Percentiles rank a stretch among this genome's conserved stretches.
Evolutionary conservation across 2,888 invertebrate species (phyloP).

Genomic region (Diadromus collaris): DNA sequence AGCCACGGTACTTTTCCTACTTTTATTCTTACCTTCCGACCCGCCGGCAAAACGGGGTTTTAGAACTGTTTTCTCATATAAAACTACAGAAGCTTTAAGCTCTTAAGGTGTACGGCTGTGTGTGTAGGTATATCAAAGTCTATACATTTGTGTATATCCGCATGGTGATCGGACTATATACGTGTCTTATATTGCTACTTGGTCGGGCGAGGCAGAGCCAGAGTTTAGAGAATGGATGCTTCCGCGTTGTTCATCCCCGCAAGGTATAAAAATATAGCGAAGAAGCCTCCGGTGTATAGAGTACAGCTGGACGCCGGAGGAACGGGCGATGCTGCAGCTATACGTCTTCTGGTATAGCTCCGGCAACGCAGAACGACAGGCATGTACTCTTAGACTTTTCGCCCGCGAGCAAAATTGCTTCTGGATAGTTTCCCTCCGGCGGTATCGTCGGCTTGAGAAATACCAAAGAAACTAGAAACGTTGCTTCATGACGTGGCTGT

Average conservation of each 20-base stretch:
- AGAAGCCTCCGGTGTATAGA: conserved; percentile 28
- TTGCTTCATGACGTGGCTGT: conserved; percentile 3
- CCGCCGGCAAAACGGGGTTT: conserved; percentile 47
- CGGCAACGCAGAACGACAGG: conserved; percentile 71
- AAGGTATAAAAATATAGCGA: conserved; percentile 71
- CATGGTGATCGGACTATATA: conserved; percentile 49
- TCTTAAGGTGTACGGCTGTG: conserved; percentile 36
- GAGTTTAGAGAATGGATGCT: conserved; percentile 52
- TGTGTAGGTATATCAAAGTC: conserved; percentile 19
- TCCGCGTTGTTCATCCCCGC: conserved; percentile 61
- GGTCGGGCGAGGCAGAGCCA: conserved; percentile 42
- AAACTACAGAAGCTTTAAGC: conserved; percentile 66
- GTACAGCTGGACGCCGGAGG: conserved; percentile 35
- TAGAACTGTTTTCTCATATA: conserved; percentile 68
- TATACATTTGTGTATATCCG: conserved; percentile 20
- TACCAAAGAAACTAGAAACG: conserved; percentile 41
- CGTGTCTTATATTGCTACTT: conserved; percentile 46
- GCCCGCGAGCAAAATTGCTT: conserved; percentile 56
- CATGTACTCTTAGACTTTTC: conserved; percentile 73
- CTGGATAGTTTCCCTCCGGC: conserved; percentile 52
- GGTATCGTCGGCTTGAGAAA: conserved; percentile 42
- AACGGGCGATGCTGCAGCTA: conserved; percentile 21
- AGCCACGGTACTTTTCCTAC: conserved; percentile 47
- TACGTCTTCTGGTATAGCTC: conserved; percentile 38
- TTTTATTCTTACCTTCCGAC: conserved; percentile 54